Percentiles rank a stretch among this genome's conserved stretches.
phyloP scores from a whole-genome alignment of 2,113 vertebrate species.

The Tragelaphus buxtoni region DNA sequence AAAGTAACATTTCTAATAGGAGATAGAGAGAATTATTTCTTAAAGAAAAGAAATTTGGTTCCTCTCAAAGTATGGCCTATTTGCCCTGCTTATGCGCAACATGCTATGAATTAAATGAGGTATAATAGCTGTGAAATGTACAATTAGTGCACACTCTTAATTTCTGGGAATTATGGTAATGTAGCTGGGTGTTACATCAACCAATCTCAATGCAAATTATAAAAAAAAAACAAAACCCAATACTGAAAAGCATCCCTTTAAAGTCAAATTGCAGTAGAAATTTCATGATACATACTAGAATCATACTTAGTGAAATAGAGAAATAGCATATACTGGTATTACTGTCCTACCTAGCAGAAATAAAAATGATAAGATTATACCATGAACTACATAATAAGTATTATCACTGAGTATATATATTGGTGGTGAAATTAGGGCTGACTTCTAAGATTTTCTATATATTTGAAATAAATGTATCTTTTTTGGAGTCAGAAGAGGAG shows the following conservation, averaged over 20 bases:
- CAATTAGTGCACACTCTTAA: not conserved
- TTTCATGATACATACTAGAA: not conserved
- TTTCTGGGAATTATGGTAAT: not conserved
- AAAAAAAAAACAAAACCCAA: not conserved
- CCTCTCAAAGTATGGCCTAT: conserved; percentile 2
- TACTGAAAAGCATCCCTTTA: not conserved
- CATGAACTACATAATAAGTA: not conserved
- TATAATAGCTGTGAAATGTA: not conserved
- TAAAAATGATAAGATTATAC: not conserved
- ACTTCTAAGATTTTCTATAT: not conserved
- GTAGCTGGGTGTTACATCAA: not conserved
- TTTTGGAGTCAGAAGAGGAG: not conserved
- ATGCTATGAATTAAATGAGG: not conserved
- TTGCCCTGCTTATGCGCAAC: not conserved
- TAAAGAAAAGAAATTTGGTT: not conserved
- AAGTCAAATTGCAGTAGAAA: not conserved
- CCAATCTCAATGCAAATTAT: not conserved
- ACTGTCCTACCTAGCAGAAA: not conserved
- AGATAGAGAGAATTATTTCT: not conserved
- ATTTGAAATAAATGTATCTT: not conserved
- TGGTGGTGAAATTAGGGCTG: not conserved
- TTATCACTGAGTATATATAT: not conserved
- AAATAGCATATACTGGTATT: not conserved
- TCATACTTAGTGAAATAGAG: not conserved
- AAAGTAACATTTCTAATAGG: not conserved